phyloP scores from a whole-genome alignment of 1,140 invertebrate species.

The Cataglyphis hispanica region DNA sequence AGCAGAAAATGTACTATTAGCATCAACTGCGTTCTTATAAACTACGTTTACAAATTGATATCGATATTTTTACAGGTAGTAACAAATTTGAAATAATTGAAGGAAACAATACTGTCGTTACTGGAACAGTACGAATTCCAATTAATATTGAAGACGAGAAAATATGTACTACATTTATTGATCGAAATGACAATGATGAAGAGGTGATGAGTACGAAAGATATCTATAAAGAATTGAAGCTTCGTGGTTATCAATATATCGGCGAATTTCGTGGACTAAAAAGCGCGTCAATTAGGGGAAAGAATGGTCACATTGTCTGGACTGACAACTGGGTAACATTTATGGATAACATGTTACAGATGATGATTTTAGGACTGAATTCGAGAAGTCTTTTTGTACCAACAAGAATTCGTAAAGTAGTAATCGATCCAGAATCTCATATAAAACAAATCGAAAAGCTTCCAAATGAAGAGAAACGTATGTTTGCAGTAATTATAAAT shows the following conservation, averaged over 20 bases:
- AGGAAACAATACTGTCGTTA: conserved; percentile 92
- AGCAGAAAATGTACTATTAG: too few relatives aligned
- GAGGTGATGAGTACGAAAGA: conserved; percentile 77
- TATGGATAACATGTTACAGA: too few relatives aligned
- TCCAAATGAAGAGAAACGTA: conserved; percentile 76
- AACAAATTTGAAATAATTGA: conserved; percentile 89
- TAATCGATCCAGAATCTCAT: conserved; percentile 92
- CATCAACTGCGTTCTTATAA: too few relatives aligned
- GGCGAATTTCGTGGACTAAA: conserved; percentile 48
- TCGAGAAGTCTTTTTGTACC: conserved; percentile 93
- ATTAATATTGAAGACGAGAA: conserved; percentile 81
- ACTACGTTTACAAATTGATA: background rate
- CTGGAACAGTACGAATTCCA: conserved; percentile 89
- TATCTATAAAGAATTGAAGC: too few relatives aligned
- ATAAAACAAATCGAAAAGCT: conserved; percentile 82
- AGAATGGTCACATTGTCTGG: too few relatives aligned
- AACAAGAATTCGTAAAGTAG: conserved; percentile 92
- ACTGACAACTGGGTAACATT: too few relatives aligned
- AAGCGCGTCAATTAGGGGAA: too few relatives aligned
- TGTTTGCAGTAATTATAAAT: background rate
- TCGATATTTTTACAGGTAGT: conserved; percentile 66
- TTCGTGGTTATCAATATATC: too few relatives aligned
- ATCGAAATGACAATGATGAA: conserved; percentile 57
- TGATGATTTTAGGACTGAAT: conserved; percentile 90
- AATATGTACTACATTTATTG: conserved; percentile 60